These are phyloP conservation scores for Prorops nasuta DNA, from an alignment of 1,140 invertebrate genomes.

Conservation along the genomic window DNA sequence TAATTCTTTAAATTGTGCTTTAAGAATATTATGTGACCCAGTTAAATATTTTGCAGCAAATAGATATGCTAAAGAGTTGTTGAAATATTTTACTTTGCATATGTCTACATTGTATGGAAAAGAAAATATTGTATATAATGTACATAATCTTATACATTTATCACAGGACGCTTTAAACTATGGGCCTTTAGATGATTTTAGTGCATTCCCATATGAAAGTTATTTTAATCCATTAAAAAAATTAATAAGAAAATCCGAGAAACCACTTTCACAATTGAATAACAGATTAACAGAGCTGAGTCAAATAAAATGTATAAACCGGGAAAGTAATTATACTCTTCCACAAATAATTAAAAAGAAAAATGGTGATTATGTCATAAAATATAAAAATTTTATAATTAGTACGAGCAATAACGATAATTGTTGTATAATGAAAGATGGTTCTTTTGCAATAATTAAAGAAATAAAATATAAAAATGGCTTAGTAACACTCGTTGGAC, in stretches of 20 bases:
- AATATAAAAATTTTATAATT: too few species aligned
- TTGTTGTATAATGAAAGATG: too few species aligned
- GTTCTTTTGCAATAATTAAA: too few species aligned
- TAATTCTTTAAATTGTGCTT: background rate
- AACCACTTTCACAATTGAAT: background rate
- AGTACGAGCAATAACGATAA: too few species aligned
- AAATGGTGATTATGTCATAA: too few species aligned
- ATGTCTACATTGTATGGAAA: conserved; percentile 20
- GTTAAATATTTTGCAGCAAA: background rate
- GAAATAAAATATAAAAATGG: too few species aligned
- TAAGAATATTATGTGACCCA: background rate
- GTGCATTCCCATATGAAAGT: conserved; percentile 17
- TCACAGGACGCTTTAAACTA: conserved; percentile 21
- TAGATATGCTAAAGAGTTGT: background rate
- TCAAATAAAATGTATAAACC: too few species aligned
- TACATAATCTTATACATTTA: conserved; percentile 29
- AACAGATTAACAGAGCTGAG: conserved; percentile 48
- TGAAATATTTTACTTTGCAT: conserved; percentile 17
- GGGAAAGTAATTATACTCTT: too few species aligned
- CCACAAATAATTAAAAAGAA: too few species aligned
- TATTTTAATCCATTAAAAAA: background rate
- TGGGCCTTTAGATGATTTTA: conserved; percentile 22
- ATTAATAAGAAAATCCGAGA: background rate
- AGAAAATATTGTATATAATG: conserved; percentile 22
- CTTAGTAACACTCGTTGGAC: too few species aligned